These are phyloP conservation scores for Glyphotaelius pellucidus DNA, from an alignment of 2,888 invertebrate genomes.

Conservation along the genomic window DNA sequence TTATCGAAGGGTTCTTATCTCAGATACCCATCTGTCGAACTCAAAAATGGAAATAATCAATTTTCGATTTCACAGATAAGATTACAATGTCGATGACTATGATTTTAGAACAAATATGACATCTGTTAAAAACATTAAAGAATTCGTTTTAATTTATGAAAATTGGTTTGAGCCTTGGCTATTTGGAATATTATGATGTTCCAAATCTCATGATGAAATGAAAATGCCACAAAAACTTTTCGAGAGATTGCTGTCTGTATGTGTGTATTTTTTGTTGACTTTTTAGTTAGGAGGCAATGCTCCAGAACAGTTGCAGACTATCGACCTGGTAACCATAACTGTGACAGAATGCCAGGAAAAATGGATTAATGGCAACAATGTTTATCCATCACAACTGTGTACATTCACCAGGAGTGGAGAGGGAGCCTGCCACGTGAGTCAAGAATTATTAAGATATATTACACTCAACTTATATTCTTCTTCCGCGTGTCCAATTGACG, in stretches of 20 bases:
- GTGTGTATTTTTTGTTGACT: no score
- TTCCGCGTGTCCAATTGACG: neutral
- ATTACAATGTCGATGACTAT: neutral
- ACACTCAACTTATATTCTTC: neutral
- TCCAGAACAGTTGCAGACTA: conserved; percentile 78
- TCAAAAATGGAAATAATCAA: neutral
- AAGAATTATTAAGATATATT: neutral
- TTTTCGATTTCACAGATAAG: neutral
- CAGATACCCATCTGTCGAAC: no score
- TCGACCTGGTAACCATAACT: conserved; percentile 74
- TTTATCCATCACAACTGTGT: conserved; percentile 77
- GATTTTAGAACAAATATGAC: neutral
- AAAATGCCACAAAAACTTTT: neutral
- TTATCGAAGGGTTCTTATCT: no score
- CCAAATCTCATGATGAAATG: neutral
- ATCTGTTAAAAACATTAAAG: no score
- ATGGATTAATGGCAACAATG: conserved; percentile 72
- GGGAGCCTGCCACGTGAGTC: conserved; percentile 80
- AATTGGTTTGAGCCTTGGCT: neutral
- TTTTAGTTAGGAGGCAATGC: conserved; percentile 77
- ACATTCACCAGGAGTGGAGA: conserved; percentile 78
- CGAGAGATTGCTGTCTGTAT: neutral
- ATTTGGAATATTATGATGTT: neutral
- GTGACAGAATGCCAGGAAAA: conserved; percentile 74
- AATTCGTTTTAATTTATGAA: no score